Evolutionary conservation across 2,797 vertebrate species (phyloP).

Genomic region (Aselliscus stoliczkanus): DNA sequence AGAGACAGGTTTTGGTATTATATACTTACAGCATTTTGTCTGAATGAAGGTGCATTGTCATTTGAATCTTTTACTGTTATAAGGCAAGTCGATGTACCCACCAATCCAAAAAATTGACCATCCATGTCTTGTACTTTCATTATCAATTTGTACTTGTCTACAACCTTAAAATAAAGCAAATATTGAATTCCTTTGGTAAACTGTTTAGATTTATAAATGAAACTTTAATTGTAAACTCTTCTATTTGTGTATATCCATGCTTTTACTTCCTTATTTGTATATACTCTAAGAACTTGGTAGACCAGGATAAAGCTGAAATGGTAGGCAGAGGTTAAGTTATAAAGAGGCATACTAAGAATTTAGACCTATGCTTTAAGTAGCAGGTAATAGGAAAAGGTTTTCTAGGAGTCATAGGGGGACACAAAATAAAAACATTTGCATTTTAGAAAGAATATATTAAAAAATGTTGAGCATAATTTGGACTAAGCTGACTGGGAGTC

Average conservation of each 20-base stretch:
- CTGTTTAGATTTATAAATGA: neutral
- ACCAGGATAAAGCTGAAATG: neutral
- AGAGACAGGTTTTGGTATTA: neutral
- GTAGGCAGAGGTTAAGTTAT: neutral
- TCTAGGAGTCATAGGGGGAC: neutral
- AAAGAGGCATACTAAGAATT: neutral
- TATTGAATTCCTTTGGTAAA: neutral
- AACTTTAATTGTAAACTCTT: neutral
- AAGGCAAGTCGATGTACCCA: constrained; percentile 83
- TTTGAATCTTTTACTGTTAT: constrained; percentile 87
- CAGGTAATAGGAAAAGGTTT: neutral
- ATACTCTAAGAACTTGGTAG: neutral
- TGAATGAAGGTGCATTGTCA: constrained; percentile 88
- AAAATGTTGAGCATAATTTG: neutral
- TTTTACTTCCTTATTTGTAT: neutral
- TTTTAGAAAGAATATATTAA: neutral
- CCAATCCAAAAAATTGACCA: constrained; percentile 80
- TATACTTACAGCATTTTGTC: constrained; percentile 84
- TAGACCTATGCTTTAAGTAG: neutral
- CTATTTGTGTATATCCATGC: neutral
- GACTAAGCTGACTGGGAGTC: neutral
- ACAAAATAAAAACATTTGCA: neutral
- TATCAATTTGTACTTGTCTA: constrained; percentile 78
- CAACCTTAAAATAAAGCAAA: constrained; percentile 78
- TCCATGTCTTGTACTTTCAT: constrained; percentile 87